Conservation (phyloP, 1,140 invertebrate genomes). For the Subanguina moxae region DNA sequence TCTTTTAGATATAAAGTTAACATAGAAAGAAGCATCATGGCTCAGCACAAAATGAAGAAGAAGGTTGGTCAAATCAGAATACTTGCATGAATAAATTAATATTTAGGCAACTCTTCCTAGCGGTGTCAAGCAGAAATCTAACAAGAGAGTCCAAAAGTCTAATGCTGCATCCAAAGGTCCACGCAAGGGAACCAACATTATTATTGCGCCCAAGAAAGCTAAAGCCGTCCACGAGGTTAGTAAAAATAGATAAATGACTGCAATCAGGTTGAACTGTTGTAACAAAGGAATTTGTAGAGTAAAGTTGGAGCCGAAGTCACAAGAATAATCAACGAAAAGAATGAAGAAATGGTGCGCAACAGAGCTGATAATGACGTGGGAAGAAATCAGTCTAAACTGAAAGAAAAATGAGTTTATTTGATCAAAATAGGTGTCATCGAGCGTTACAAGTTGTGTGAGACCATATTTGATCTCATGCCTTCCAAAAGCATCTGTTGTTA, state of each 20-base stretch:
- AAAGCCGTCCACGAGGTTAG: slow-evolving; percentile 17
- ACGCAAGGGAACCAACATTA: slow-evolving; percentile 18
- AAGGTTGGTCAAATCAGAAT: slow-evolving; percentile 6
- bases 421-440: no score
- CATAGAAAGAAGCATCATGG: slow-evolving; percentile 21
- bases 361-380: slow-evolving; percentile 40
- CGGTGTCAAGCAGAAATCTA: slow-evolving; percentile 42
- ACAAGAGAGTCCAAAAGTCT: slow-evolving; percentile 29
- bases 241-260: not conserved
- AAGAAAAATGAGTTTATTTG: no score
- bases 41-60: slow-evolving; percentile 45
- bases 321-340: slow-evolving; percentile 45
- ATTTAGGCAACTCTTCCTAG: slow-evolving; percentile 33
- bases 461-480: no score
- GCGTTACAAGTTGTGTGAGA: no score
- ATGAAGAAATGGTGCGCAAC: slow-evolving; percentile 43
- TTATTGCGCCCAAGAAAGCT: slow-evolving; percentile 18
- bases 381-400: not conserved
- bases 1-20: not conserved
- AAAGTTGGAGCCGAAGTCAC: slow-evolving; percentile 44
- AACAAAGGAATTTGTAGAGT: slow-evolving; percentile 7
- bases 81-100: not conserved
- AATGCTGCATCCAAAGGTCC: slow-evolving; percentile 27
- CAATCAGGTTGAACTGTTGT: not conserved
- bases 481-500: no score